Conservation (phyloP, 2,888 invertebrate genomes). For the Drymonia ruficornis region DNA sequence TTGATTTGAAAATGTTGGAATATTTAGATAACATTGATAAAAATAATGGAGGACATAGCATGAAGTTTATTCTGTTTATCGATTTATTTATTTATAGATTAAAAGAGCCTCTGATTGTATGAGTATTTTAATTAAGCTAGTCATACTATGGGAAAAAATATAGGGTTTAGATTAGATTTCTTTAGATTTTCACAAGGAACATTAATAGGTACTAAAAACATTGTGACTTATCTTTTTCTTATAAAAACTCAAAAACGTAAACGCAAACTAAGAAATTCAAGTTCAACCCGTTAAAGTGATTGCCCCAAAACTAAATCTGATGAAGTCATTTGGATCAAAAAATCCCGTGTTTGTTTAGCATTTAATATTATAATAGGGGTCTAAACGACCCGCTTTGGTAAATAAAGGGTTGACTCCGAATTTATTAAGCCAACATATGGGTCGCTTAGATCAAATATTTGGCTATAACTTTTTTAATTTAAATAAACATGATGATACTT, state of each 20-base stretch:
- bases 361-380: conserved; percentile 81
- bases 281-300: conserved; percentile 40
- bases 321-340: conserved; percentile 75
- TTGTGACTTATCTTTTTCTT: too few relatives aligned
- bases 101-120: too few relatives aligned
- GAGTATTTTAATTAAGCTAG: too few relatives aligned
- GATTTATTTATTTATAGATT: too few relatives aligned
- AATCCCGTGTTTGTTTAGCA: conserved; percentile 79
- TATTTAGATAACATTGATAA: too few relatives aligned
- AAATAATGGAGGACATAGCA: too few relatives aligned
- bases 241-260: too few relatives aligned
- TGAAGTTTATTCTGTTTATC: too few relatives aligned
- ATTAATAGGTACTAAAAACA: too few relatives aligned
- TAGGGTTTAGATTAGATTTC: too few relatives aligned
- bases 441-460: conserved; percentile 58
- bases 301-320: conserved; percentile 40
- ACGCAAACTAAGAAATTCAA: conserved; percentile 38
- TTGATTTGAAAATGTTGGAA: neutral
- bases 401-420: conserved; percentile 78
- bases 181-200: too few relatives aligned
- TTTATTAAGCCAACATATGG: conserved; percentile 70
- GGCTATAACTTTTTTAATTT: conserved; percentile 54
- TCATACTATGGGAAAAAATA: too few relatives aligned
- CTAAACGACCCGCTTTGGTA: conserved; percentile 67
- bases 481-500: conserved; percentile 44